Evolutionary conservation across 2,113 vertebrate genomes (phyloP).

Genomic region (Grus americana): DNA sequence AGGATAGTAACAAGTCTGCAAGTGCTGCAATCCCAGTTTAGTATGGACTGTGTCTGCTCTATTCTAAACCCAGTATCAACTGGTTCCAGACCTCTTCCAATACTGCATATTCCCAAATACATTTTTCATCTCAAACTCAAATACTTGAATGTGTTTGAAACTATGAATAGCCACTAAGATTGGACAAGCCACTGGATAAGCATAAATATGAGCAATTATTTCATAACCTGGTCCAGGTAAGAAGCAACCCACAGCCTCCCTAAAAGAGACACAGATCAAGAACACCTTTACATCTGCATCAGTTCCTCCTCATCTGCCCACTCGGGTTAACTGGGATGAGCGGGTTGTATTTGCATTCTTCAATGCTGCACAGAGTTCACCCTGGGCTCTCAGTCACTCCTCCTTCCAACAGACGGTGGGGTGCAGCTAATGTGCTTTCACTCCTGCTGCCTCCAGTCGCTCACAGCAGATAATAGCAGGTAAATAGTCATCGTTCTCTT

Average conservation of each 20-base stretch:
- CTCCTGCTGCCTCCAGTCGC: background rate
- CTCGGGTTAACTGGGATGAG: background rate
- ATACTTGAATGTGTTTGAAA: background rate
- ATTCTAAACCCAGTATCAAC: background rate
- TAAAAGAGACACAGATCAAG: background rate
- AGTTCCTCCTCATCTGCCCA: background rate
- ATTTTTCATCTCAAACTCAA: background rate
- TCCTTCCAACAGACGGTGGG: background rate
- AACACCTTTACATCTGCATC: background rate
- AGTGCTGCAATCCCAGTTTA: background rate
- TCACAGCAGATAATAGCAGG: background rate
- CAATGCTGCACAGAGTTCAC: background rate
- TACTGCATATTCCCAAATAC: background rate
- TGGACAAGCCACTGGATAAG: background rate
- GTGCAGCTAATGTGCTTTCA: background rate
- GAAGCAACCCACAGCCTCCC: background rate
- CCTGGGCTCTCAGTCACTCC: background rate
- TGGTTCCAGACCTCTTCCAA: background rate
- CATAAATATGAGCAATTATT: background rate
- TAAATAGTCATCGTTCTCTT: background rate
- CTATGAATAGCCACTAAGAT: background rate
- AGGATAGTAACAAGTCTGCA: background rate
- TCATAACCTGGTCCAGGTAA: background rate
- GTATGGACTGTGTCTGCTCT: background rate
- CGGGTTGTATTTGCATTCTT: accelerated